Percentiles rank a stretch among this genome's conserved stretches.
These are phyloP conservation scores for Ariolimax columbianus DNA, from an alignment of 2,888 invertebrate species.

Conservation along the genomic window DNA sequence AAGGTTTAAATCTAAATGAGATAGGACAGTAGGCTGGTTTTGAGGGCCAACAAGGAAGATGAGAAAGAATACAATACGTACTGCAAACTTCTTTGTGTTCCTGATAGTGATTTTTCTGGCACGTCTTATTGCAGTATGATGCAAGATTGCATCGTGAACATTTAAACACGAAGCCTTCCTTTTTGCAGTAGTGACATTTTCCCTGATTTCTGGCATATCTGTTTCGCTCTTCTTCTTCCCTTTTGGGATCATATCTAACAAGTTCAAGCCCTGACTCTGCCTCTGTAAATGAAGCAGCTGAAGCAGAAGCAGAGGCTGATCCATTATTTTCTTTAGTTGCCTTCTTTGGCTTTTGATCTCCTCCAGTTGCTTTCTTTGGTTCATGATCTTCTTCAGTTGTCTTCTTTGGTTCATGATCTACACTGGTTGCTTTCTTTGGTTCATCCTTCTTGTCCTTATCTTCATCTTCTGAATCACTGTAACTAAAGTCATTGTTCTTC, in stretches of 20 bases:
- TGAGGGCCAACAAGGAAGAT: too few species aligned
- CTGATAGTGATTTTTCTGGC: constrained; percentile 1
- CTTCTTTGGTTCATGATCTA: neutral
- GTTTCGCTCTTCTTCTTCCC: neutral
- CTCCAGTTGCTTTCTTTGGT: neutral
- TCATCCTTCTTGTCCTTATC: neutral
- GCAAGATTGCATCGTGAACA: constrained; percentile 23
- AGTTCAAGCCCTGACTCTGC: neutral
- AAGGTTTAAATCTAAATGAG: too few species aligned
- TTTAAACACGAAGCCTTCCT: neutral
- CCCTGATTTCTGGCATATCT: neutral
- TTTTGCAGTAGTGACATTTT: neutral
- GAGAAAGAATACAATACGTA: constrained; percentile 6
- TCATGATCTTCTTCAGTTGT: neutral
- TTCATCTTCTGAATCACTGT: constrained; percentile 7
- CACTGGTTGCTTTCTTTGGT: neutral
- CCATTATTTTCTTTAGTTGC: neutral
- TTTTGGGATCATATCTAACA: constrained; percentile 15
- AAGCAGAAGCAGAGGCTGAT: neutral
- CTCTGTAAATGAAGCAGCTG: neutral
- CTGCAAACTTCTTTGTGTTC: constrained; percentile 4
- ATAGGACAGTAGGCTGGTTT: too few species aligned
- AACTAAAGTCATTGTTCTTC: neutral
- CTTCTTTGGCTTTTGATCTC: too few species aligned
- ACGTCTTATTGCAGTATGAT: constrained; percentile 1